Percentiles rank a stretch among this genome's conserved stretches.
phyloP scores from a whole-genome alignment of 2,888 invertebrate species.

The Scrobipalpa atriplicella region DNA sequence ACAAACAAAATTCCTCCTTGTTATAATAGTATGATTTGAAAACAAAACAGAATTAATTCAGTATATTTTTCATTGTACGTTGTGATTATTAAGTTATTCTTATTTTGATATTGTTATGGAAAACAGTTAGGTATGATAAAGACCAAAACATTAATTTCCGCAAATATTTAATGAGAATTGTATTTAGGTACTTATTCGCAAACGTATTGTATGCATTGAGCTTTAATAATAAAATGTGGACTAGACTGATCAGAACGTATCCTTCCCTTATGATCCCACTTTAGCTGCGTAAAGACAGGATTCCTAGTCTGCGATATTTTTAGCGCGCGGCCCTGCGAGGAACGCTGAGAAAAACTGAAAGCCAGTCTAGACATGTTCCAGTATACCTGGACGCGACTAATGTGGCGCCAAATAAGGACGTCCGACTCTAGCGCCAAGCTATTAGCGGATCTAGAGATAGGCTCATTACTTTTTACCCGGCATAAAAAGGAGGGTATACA shows the following conservation, averaged over 20 bases:
- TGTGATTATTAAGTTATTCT: too few relatives aligned
- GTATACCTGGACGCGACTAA: conserved; percentile 34
- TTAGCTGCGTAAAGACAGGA: conserved; percentile 30
- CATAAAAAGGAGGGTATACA: neutral
- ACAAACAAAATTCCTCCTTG: too few relatives aligned
- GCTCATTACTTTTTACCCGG: conserved; percentile 10
- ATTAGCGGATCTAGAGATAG: conserved; percentile 26
- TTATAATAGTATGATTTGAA: too few relatives aligned
- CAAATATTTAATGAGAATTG: too few relatives aligned
- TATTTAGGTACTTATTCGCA: too few relatives aligned
- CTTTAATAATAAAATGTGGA: neutral
- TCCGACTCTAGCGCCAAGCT: conserved; percentile 24
- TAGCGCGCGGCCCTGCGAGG: conserved; percentile 36
- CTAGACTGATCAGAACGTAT: neutral
- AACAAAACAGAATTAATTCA: too few relatives aligned
- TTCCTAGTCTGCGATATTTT: conserved; percentile 36
- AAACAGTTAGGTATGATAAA: too few relatives aligned
- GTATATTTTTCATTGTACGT: too few relatives aligned
- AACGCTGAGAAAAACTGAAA: conserved; percentile 38
- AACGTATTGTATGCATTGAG: too few relatives aligned
- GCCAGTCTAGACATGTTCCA: conserved; percentile 36
- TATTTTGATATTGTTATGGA: too few relatives aligned
- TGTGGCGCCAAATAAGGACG: conserved; percentile 36
- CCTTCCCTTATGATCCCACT: conserved; percentile 16
- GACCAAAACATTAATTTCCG: too few relatives aligned